A percentile compares a stretch with the other conserved stretches of the same genome.
phyloP scores from a whole-genome alignment of 2,888 invertebrate genomes.

The Pammene aurita region DNA sequence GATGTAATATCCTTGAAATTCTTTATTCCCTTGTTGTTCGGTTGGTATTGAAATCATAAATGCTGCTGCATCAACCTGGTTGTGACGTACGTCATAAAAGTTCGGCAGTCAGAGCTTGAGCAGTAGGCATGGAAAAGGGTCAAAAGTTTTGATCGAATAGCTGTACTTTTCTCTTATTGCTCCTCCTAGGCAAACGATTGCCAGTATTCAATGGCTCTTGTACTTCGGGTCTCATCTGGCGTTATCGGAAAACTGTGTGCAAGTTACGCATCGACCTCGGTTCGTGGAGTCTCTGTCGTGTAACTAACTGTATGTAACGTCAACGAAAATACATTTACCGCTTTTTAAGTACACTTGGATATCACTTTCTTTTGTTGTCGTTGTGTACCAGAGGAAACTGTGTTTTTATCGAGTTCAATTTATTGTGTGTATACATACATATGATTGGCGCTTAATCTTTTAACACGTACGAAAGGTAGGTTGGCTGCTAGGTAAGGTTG shows the following conservation, averaged over 20 bases:
- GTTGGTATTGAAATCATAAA: too few relatives aligned
- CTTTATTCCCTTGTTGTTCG: too few relatives aligned
- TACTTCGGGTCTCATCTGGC: conserved; percentile 36
- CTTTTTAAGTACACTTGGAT: neutral
- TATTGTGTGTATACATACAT: neutral
- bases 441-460: too few relatives aligned
- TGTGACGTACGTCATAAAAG: too few relatives aligned
- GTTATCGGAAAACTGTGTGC: conserved; percentile 34
- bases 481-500: too few relatives aligned
- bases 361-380: neutral
- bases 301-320: neutral
- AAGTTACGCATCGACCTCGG: neutral
- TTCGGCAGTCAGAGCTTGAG: too few relatives aligned
- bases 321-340: neutral
- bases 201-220: conserved; percentile 23
- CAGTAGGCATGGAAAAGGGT: too few relatives aligned
- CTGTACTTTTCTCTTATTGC: conserved; percentile 33
- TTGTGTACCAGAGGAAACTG: neutral
- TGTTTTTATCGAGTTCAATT: neutral
- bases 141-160: conserved; percentile 8
- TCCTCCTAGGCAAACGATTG: conserved; percentile 17
- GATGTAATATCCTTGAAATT: too few relatives aligned
- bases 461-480: too few relatives aligned
- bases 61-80: too few relatives aligned
- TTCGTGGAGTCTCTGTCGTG: neutral